phyloP scores from a whole-genome alignment of 2,113 vertebrate genomes.

The Cervus canadensis region DNA sequence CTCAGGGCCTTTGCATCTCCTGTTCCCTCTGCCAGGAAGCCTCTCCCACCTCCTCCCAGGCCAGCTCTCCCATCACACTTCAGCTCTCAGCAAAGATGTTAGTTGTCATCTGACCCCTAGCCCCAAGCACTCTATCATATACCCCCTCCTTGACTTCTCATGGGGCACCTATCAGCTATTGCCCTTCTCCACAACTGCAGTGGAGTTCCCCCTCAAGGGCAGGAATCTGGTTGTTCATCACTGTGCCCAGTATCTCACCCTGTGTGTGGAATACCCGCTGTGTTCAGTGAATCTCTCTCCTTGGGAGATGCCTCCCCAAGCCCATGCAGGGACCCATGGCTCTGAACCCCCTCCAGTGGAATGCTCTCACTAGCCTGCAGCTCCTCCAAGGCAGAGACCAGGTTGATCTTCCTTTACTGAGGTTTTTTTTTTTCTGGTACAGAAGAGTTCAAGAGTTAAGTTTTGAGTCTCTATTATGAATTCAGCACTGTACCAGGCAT shows the following conservation, averaged over 20 bases:
- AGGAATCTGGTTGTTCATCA: not conserved
- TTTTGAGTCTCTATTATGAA: not conserved
- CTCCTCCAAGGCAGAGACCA: not conserved
- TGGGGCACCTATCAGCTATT: not conserved
- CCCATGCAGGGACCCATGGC: not conserved
- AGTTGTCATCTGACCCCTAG: not conserved
- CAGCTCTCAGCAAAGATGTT: not conserved
- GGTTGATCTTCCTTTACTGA: not conserved
- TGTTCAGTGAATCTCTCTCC: not conserved
- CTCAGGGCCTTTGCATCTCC: not conserved
- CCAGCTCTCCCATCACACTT: not conserved
- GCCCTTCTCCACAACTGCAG: not conserved
- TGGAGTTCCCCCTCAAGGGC: not conserved
- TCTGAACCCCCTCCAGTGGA: not conserved
- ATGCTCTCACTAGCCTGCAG: not conserved
- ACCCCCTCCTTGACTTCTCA: not conserved
- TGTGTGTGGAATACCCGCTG: not conserved
- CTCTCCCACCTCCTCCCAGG: too few relatives aligned
- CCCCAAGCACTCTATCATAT: not conserved
- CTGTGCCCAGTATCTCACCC: not conserved
- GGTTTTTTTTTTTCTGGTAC: not conserved
- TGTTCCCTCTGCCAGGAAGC: not conserved
- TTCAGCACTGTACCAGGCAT: not conserved
- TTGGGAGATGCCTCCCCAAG: not conserved
- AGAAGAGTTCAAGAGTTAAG: constrained; percentile 10